phyloP scores from a whole-genome alignment of 1,140 invertebrate genomes.

The Camponotus pennsylvanicus region DNA sequence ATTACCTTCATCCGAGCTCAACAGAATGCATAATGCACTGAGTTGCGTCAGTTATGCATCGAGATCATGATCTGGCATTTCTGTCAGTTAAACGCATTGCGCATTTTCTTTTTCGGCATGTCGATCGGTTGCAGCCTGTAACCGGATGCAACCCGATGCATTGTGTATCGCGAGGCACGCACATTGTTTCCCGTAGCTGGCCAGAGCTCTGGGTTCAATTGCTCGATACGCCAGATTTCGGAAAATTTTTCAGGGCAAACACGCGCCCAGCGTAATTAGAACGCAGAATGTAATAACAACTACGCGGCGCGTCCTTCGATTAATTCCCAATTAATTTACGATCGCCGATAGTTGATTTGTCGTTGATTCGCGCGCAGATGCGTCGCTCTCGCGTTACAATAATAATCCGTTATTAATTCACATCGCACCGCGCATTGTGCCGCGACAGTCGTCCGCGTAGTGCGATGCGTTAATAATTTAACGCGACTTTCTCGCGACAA shows the following conservation, averaged over 20 bases:
- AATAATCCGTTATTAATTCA: conserved; percentile 58
- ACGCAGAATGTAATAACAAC: not conserved
- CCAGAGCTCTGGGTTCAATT: conserved; percentile 8
- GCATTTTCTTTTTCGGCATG: conserved; percentile 37
- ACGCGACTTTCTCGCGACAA: conserved; percentile 43
- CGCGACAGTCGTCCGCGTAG: conserved; percentile 1
- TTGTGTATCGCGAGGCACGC: conserved; percentile 26
- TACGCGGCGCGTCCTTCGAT: conserved; percentile 38
- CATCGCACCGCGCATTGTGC: conserved; percentile 30
- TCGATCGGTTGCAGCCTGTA: not conserved
- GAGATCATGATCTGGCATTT: conserved; percentile 48
- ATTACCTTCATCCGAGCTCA: conserved; percentile 10
- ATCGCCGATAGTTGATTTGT: conserved; percentile 41
- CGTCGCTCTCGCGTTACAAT: conserved; percentile 17
- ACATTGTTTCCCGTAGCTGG: conserved; percentile 27
- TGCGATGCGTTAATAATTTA: conserved; percentile 47
- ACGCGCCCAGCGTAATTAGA: conserved; percentile 26
- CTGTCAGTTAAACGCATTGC: conserved; percentile 50
- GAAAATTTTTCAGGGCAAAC: conserved; percentile 1
- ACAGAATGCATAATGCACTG: not conserved
- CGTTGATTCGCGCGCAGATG: conserved; percentile 32
- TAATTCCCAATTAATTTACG: conserved; percentile 60
- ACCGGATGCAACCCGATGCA: conserved; percentile 36
- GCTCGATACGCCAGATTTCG: conserved; percentile 27
- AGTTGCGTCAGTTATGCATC: not conserved